Percentiles rank a stretch among this genome's conserved stretches.
Conservation (phyloP, 2,113 vertebrate species). For the Gasterosteus nipponicus region DNA sequence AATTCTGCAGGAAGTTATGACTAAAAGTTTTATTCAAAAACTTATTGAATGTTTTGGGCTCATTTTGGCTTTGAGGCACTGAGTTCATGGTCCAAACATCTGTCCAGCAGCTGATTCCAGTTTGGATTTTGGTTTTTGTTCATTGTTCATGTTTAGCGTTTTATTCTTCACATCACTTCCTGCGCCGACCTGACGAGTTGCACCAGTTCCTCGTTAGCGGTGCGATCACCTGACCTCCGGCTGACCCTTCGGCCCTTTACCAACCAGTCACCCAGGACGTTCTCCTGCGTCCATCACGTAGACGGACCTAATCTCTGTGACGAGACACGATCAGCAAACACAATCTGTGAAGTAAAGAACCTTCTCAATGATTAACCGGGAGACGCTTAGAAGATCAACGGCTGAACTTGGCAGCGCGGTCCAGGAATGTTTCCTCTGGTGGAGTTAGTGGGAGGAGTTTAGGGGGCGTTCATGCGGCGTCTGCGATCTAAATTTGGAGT, state of each 20-base stretch:
- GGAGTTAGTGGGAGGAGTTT: not conserved
- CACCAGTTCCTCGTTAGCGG: too few species aligned
- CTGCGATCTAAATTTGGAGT: conserved; percentile 66
- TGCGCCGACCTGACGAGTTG: too few species aligned
- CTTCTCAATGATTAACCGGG: not conserved
- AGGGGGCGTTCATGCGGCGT: conserved; percentile 4
- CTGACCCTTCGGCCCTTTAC: not conserved
- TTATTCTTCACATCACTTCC: too few species aligned
- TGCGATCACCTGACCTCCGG: not conserved
- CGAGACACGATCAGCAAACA: not conserved
- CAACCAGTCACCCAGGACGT: not conserved
- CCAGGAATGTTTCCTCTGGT: not conserved
- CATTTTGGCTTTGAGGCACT: conserved; percentile 21
- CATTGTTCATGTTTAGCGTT: too few species aligned
- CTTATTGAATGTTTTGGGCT: conserved; percentile 13
- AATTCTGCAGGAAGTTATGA: conserved; percentile 60
- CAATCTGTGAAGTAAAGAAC: not conserved
- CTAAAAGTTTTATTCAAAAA: conserved; percentile 68
- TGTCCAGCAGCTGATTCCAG: conserved; percentile 39
- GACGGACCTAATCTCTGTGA: not conserved
- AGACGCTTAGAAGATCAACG: not conserved
- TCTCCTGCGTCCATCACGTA: not conserved
- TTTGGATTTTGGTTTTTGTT: too few species aligned
- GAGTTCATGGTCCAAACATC: conserved; percentile 34
- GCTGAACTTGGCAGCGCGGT: not conserved